Percentiles rank a stretch among this genome's conserved stretches.
These are phyloP conservation scores for Drosophila bocki DNA, from an alignment of 1,140 invertebrate genomes.

Conservation along the genomic window DNA sequence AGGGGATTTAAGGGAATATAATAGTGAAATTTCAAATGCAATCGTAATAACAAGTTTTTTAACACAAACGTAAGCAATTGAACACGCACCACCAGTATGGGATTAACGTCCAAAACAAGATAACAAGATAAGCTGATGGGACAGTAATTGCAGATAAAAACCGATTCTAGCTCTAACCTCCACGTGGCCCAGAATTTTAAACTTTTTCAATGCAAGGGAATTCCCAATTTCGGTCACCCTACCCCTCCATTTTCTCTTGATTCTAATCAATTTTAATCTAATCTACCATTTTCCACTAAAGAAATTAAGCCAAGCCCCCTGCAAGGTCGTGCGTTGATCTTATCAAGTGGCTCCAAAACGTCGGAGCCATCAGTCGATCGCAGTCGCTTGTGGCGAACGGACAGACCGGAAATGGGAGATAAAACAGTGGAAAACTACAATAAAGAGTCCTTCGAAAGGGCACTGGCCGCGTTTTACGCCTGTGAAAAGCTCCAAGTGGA, in stretches of 20 bases:
- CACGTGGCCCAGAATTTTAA: background rate
- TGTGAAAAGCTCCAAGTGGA: conserved; percentile 45
- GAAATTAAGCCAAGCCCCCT: background rate
- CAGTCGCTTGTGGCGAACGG: conserved; percentile 20
- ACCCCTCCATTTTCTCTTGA: background rate
- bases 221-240: background rate
- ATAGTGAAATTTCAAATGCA: background rate
- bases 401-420: conserved; percentile 30
- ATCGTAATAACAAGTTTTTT: background rate
- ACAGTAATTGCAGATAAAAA: background rate
- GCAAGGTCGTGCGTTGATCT: conserved; percentile 2
- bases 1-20: background rate
- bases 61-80: background rate
- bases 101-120: background rate
- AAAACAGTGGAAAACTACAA: conserved; percentile 6
- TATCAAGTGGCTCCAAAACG: background rate
- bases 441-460: conserved; percentile 48
- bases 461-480: conserved; percentile 42
- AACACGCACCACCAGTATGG: background rate
- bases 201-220: too few relatives aligned
- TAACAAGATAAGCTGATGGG: background rate
- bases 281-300: background rate
- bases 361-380: conserved; percentile 35
- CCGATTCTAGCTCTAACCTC: background rate
- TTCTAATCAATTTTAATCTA: background rate